Evolutionary conservation across 2,797 vertebrate species (phyloP), one percentile per base, ranked within the genome.

Genomic region (Taenioides sp.): DNA sequence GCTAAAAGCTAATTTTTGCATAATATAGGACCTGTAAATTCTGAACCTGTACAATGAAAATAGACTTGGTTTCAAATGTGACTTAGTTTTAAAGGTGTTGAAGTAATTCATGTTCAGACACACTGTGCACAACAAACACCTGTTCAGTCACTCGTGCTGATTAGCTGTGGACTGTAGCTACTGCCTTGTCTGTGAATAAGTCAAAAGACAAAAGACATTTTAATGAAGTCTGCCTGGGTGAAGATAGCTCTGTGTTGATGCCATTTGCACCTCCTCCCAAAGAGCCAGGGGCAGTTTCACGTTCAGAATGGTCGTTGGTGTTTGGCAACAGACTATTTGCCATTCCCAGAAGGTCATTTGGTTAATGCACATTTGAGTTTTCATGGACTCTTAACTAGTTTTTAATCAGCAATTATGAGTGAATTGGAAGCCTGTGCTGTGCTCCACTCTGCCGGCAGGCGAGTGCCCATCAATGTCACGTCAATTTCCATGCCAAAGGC

Each of bases 401-500:
- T 96, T 97, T 97, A 97, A 97, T 97, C 95, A 96, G 95, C 84
- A 91, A 93, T 97, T 96, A 97, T 95, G 92, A 94, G 94, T 68
- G 87, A 94, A 94, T 84, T 80, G 94, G 92, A 94, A 93, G 86
- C 84, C 89, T 74, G 89, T 72, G 71, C 72, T 91, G 84, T 88
- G 88, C 89, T 89, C 49, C 83, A 82, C 91, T 85, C 80, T 55
- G 82, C 90, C 88, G 87, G 86, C 80, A 61, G 72, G 91, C 93
- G 89, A 94, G 93, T 94, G 95, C 91, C 93, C 85, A 90, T 93
- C 89, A 87, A 90, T 95, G 95, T 95, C 94, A 95, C 81, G 82
- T 95, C 95, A 94, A 95, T 96, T 94, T 95, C 90, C 86, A 86
- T 78, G 88, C 82, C 81, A 83, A 87, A 74, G 82, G 69, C 72